Evolutionary conservation across 2,797 vertebrate species (phyloP).

Genomic region (Cetoscarus ocellatus): DNA sequence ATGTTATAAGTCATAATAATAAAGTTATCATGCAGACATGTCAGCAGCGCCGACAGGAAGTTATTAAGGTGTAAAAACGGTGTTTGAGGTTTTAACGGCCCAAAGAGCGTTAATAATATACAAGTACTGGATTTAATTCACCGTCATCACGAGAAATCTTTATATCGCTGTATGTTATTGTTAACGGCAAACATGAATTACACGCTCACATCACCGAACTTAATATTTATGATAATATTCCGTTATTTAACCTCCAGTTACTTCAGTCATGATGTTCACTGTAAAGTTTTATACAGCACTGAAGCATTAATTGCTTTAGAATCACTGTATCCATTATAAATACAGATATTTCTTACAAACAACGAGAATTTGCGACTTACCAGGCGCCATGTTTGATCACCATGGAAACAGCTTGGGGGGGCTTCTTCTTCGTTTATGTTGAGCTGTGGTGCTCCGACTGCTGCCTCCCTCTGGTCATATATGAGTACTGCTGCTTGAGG

Average conservation of each 20-base stretch:
- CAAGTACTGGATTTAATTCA: too few relatives aligned
- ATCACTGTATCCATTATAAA: rapidly evolving
- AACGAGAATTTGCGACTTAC: constrained; percentile 40
- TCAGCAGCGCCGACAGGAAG: too few relatives aligned
- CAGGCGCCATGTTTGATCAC: constrained; percentile 64
- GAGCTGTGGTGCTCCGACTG: rapidly evolving
- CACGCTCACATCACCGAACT: too few relatives aligned
- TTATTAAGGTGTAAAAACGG: too few relatives aligned
- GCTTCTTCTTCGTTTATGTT: constrained; percentile 27
- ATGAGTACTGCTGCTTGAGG: not conserved
- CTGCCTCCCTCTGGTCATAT: not conserved
- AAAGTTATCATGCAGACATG: too few relatives aligned
- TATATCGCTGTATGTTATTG: not conserved
- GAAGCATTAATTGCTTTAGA: not conserved
- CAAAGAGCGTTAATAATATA: too few relatives aligned
- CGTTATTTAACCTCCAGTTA: too few relatives aligned
- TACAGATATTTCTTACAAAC: not conserved
- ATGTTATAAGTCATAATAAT: too few relatives aligned
- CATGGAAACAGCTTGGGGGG: constrained; percentile 63
- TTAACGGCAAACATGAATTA: not conserved
- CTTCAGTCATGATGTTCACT: not conserved
- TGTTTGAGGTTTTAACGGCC: too few relatives aligned
- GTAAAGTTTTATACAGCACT: rapidly evolving
- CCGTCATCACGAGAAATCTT: too few relatives aligned
- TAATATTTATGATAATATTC: too few relatives aligned